These are phyloP conservation scores for Rotaria macrura DNA, from an alignment of 2,888 invertebrate genomes.

Conservation along the genomic window DNA sequence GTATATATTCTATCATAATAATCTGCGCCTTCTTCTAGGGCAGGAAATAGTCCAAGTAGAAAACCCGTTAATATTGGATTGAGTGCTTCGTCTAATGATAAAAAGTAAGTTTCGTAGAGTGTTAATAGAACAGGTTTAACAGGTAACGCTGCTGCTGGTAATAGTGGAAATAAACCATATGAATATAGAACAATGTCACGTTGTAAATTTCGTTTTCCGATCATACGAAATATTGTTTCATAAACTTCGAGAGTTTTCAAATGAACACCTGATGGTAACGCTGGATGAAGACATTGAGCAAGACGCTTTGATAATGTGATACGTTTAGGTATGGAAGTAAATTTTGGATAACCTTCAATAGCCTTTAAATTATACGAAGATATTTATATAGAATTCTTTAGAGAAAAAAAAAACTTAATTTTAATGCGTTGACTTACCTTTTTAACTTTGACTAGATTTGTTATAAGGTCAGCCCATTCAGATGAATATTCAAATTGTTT, in stretches of 20 bases:
- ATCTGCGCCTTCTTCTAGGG: constrained; percentile 72
- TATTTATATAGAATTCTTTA: too few species aligned
- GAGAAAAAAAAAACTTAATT: neutral
- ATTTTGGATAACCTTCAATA: constrained; percentile 66
- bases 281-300: constrained; percentile 85
- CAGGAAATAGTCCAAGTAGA: constrained; percentile 72
- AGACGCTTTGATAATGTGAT: constrained; percentile 77
- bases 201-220: constrained; percentile 34
- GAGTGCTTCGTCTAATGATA: constrained; percentile 64
- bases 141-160: constrained; percentile 77
- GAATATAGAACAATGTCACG: constrained; percentile 42
- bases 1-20: constrained; percentile 57
- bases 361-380: constrained; percentile 42
- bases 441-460: constrained; percentile 74
- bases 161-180: constrained; percentile 71
- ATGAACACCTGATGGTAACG: constrained; percentile 78
- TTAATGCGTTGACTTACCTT: constrained; percentile 55
- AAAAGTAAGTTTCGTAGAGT: constrained; percentile 75
- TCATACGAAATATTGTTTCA: constrained; percentile 68
- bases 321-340: constrained; percentile 71
- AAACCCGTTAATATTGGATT: constrained; percentile 74
- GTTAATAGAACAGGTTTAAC: constrained; percentile 69
- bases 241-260: constrained; percentile 80
- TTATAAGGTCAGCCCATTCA: constrained; percentile 86
- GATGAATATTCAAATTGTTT: constrained; percentile 83